Percentiles rank a stretch among this genome's conserved stretches.
These are phyloP conservation scores for Halcyon leucocephala DNA, from an alignment of 2,797 vertebrate genomes.

Conservation along the genomic window DNA sequence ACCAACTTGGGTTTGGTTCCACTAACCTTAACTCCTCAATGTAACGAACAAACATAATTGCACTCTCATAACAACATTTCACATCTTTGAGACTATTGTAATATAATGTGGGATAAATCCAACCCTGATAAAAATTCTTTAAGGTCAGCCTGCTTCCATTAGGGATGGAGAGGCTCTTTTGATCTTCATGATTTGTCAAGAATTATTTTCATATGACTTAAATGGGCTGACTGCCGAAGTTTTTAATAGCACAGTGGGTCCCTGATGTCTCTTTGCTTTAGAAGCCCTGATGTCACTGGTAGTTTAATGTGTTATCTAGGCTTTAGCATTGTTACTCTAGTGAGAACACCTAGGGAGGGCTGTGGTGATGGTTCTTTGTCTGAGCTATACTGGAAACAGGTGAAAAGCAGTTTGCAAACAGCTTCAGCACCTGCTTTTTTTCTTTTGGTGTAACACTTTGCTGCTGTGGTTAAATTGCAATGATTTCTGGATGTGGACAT, in stretches of 20 bases:
- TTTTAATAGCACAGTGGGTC: background rate
- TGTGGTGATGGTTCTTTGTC: background rate
- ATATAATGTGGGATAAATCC: background rate
- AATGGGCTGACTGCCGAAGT: background rate
- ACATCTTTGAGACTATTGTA: background rate
- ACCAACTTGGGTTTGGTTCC: slow-evolving; percentile 29
- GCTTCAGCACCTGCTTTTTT: background rate
- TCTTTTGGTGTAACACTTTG: background rate
- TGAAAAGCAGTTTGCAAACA: background rate
- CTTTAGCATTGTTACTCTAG: background rate
- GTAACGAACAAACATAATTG: slow-evolving; percentile 1
- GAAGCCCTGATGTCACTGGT: background rate
- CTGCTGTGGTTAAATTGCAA: background rate
- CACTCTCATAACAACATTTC: background rate
- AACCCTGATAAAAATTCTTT: background rate
- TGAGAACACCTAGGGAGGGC: background rate
- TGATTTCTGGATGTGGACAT: background rate
- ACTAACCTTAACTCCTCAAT: slow-evolving; percentile 14
- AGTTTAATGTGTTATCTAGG: background rate
- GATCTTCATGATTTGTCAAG: background rate
- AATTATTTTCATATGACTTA: background rate
- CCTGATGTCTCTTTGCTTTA: background rate
- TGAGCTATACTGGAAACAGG: background rate
- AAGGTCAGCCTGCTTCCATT: background rate
- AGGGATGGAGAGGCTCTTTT: background rate